Base-by-base conservation (phyloP, 2,888 invertebrate genomes). In the Cremastinae sp. region DNA sequence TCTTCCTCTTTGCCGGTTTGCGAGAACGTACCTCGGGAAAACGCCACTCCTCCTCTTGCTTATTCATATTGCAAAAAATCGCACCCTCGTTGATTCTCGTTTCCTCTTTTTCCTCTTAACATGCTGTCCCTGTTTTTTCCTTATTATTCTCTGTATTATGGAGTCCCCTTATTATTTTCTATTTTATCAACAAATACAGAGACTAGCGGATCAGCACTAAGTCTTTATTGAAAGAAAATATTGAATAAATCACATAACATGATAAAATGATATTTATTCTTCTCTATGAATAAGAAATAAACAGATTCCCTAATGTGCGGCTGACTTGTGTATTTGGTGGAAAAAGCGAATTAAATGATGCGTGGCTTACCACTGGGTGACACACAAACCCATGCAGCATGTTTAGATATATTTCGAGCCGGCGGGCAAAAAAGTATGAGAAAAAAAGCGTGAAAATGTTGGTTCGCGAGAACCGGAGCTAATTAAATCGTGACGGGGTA, bases 401-500 rank as follows among this genome's bases (percentile, higher is more conserved):
- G 18, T 35, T 9, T 14, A n/a, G 14, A 5, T 28, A 5, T 5
- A 28, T 28, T 28, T 28, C 5, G 28, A 28, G 5, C 28, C 28
- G n/a, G 5, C 28, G 5, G 5, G 28, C 28, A 5, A 28, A 28
- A 37, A n/a, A n/a, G n/a, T n/a, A 16, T 37, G 14, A 45, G 51
- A 56, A 51, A 35, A n/a, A n/a, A n/a, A n/a, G n/a, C n/a, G 58
- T 41, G 35, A 39, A 53, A 41, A 28, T 20, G 37, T 45, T 12
- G 14, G 35, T 61, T 41, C 39, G 20, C 51, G 49, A 69, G 59
- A 69, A 22, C 59, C n/a, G 47, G 74, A 79, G 81, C 76, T 85
- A 85, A 85, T 85, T 82, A 82, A 84, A 84, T 81, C 62, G 78
- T 78, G 79, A 81, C 76, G 75, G 73, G 70, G 73, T 68, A 70